These are phyloP conservation scores for Miltochrista miniata DNA, from an alignment of 2,888 invertebrate genomes.

Conservation along the genomic window DNA sequence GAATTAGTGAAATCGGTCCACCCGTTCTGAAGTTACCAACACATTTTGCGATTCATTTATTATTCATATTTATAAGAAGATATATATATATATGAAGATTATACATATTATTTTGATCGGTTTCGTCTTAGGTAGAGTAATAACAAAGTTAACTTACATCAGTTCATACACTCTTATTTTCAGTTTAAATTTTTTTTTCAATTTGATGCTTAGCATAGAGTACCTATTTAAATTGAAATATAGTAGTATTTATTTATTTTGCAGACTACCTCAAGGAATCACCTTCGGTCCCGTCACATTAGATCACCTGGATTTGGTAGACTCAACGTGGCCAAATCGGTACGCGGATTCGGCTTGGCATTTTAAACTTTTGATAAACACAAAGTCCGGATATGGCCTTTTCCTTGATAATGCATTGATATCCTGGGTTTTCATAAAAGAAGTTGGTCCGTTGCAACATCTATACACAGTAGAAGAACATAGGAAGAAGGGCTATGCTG, in stretches of 20 bases:
- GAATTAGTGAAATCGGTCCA: too few relatives aligned
- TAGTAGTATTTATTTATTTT: neutral
- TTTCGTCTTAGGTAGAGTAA: too few relatives aligned
- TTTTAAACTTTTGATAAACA: slow-evolving; percentile 49
- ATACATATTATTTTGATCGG: too few relatives aligned
- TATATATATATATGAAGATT: too few relatives aligned
- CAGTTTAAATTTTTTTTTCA: too few relatives aligned
- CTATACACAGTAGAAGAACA: slow-evolving; percentile 55
- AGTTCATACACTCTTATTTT: too few relatives aligned
- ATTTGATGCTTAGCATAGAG: too few relatives aligned
- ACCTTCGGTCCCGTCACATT: slow-evolving; percentile 42
- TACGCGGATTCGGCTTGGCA: slow-evolving; percentile 46
- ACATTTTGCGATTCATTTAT: too few relatives aligned
- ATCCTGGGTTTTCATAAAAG: slow-evolving; percentile 56
- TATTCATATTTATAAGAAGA: too few relatives aligned
- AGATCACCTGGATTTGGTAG: slow-evolving; percentile 43
- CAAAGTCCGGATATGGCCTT: slow-evolving; percentile 55
- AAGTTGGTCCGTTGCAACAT: slow-evolving; percentile 56
- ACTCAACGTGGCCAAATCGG: slow-evolving; percentile 56
- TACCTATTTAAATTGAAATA: too few relatives aligned
- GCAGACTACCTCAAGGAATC: slow-evolving; percentile 43
- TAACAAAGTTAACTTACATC: too few relatives aligned
- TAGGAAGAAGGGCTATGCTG: slow-evolving; percentile 58
- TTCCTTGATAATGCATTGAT: slow-evolving; percentile 41
- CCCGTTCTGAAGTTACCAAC: too few relatives aligned